Evolutionary conservation across 30 jellyfish, hydroid and myxozoan species (phyloP), one percentile per base, ranked within the genome.

Genomic region (Rhopilema esculentum): DNA sequence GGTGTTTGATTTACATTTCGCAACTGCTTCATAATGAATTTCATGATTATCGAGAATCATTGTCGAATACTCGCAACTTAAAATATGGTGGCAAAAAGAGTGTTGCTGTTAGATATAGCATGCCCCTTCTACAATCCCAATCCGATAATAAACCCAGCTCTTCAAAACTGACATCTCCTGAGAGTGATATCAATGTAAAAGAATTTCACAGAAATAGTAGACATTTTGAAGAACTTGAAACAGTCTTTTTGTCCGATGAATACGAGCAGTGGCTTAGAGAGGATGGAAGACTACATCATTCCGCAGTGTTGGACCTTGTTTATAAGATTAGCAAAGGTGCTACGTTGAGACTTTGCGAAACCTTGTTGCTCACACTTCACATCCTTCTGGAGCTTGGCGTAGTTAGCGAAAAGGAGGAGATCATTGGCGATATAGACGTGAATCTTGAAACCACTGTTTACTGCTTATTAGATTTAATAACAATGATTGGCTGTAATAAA

Each of bases 401-500:
- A 17, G 81, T 84, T 16, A 57, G 24, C 1, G 80, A 76, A 16
- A 76, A 52, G 7, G 22, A 25, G 25, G 81, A 74, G 21, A 8
- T 20, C 30, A 8, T 22, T 9, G 88, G 77, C 27, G 71, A 33
- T 18, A 22, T 30, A 22, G 87, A 72, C 30, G 51, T 40, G 64
- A 53, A 48, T 71, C 75, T 87, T 17, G 90, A 87, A 24, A 86
- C 77, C 22, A 86, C 66, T 0, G 82, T 87, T 0, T n/a, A 48
- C 71, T 77, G 89, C 70, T 64, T 87, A 62, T 91, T 92, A 20
- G 91, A 88, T 25, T 65, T 86, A 73, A 77, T 80, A 20, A 82
- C 88, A 16, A 82, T 92, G 97, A 73, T 92, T 40, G 98, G 98
- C 50, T 92, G 98, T 64, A 89, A 78, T 73, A 70, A 77, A 71